Percentiles rank a stretch among this genome's conserved stretches.
Conservation (phyloP, 2,113 vertebrate genomes). For the Oophaga pumilio region DNA sequence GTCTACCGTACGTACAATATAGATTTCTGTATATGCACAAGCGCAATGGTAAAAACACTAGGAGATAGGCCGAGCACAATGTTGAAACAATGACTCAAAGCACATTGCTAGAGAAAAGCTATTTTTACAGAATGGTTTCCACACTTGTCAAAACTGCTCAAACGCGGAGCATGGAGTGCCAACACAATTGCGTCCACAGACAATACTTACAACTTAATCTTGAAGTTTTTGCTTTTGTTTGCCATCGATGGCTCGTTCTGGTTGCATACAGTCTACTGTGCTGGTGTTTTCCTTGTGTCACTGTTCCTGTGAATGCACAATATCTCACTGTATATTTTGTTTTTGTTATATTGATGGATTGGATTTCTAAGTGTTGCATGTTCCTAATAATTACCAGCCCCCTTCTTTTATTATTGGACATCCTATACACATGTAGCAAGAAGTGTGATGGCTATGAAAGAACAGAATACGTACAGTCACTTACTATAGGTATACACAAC, state of each 20-base stretch:
- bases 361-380: slow-evolving; percentile 24
- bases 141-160: background rate
- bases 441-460: background rate
- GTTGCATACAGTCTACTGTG: background rate
- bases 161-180: background rate
- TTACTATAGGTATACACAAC: background rate
- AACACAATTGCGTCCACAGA: too few species aligned
- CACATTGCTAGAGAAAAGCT: slow-evolving; percentile 17
- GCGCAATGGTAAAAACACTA: background rate
- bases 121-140: background rate
- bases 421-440: background rate
- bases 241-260: background rate
- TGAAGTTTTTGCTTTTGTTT: background rate
- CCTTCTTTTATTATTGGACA: background rate
- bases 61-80: slow-evolving; percentile 18
- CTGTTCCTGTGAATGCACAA: slow-evolving; percentile 16
- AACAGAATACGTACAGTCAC: background rate
- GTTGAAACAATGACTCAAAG: background rate
- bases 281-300: slow-evolving; percentile 2
- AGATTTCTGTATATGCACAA: background rate
- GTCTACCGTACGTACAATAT: background rate
- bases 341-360: background rate
- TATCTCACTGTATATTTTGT: slow-evolving; percentile 1
- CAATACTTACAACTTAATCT: background rate
- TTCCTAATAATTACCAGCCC: background rate